Conservation (phyloP, 2,888 invertebrate species). For the Trileptium ribeirensis region DNA sequence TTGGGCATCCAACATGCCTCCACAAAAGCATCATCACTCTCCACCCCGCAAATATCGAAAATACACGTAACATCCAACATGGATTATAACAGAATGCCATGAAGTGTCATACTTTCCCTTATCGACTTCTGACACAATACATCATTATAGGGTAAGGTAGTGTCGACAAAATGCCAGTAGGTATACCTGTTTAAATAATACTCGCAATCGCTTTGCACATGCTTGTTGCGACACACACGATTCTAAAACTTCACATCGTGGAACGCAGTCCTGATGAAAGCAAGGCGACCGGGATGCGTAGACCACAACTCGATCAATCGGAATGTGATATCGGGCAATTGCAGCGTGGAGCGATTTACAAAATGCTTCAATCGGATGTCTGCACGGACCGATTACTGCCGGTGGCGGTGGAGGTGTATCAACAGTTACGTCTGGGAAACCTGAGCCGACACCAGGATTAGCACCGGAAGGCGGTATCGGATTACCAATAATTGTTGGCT, state of each 20-base stretch:
- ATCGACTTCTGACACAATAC: no score
- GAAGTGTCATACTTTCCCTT: no score
- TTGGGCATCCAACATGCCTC: no score
- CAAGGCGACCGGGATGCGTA: slow-evolving; percentile 26
- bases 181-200: not conserved
- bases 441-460: not conserved
- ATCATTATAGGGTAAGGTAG: no score
- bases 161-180: no score
- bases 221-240: not conserved
- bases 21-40: no score
- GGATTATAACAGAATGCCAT: no score
- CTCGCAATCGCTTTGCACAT: not conserved
- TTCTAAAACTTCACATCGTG: slow-evolving; percentile 16
- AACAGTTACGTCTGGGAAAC: not conserved
- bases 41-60: no score
- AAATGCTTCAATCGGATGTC: slow-evolving; percentile 14
- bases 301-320: slow-evolving; percentile 12
- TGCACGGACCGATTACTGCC: not conserved
- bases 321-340: slow-evolving; percentile 8
- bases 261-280: slow-evolving; percentile 27
- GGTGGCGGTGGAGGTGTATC: not conserved
- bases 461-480: not conserved
- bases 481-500: not conserved
- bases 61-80: no score
- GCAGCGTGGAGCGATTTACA: slow-evolving; percentile 2